Percentiles rank a stretch among this genome's conserved stretches.
Conservation (phyloP, 2,797 vertebrate species). For the Limosa lapponica region DNA sequence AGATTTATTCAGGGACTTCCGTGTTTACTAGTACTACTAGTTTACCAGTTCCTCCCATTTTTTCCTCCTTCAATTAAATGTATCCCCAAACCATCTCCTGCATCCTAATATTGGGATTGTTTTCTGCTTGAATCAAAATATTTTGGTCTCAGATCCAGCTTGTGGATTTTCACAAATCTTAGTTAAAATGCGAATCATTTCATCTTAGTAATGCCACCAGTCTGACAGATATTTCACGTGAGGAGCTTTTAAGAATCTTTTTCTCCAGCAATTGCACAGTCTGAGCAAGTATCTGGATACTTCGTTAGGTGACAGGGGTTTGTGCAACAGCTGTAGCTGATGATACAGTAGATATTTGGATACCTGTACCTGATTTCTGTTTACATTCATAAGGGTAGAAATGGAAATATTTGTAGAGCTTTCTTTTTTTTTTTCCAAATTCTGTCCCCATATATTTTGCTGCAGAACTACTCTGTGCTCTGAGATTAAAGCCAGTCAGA, state of each 20-base stretch:
- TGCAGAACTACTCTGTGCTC: background rate
- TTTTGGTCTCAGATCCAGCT: background rate
- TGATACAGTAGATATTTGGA: background rate
- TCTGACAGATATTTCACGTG: background rate
- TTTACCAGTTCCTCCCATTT: background rate
- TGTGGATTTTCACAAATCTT: background rate
- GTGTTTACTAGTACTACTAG: background rate
- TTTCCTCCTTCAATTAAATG: background rate
- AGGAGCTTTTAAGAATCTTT: background rate
- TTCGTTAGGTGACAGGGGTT: background rate
- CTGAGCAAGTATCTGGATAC: background rate
- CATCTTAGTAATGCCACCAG: background rate
- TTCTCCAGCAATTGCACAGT: background rate
- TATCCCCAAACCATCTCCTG: background rate
- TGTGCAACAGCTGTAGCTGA: background rate
- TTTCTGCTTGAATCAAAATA: background rate
- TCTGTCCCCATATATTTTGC: background rate
- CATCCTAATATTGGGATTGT: background rate
- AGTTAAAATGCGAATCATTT: background rate
- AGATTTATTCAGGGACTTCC: constrained; percentile 58
- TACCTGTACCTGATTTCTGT: background rate
- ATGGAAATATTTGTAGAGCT: background rate
- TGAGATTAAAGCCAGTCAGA: background rate
- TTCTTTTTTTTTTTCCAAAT: background rate
- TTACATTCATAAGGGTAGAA: background rate